Percentiles rank a stretch among this genome's conserved stretches.
Conservation (phyloP, 2,113 vertebrate species). For the Apus apus region DNA sequence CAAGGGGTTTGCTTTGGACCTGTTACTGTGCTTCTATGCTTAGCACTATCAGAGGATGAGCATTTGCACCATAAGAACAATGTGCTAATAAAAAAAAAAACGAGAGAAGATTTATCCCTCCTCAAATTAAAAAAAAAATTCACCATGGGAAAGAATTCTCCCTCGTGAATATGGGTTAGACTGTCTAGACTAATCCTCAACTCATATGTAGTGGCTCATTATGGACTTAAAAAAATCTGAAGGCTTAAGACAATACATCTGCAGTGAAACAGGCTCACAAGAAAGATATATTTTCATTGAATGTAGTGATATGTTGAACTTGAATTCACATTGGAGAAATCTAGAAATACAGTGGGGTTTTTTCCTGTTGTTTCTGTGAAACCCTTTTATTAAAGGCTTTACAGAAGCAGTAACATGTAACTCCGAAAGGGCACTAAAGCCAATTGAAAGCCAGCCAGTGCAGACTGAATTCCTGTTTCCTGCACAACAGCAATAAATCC, state of each 20-base stretch:
- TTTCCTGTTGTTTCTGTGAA: neutral
- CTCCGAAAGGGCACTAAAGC: neutral
- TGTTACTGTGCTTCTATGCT: neutral
- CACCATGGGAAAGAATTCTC: neutral
- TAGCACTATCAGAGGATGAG: neutral
- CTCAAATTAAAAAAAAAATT: neutral
- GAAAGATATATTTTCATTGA: neutral
- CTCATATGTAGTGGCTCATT: constrained; percentile 12
- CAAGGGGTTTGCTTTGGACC: neutral
- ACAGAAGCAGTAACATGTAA: neutral
- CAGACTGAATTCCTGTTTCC: neutral
- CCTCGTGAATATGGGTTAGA: neutral
- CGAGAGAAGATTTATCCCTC: neutral
- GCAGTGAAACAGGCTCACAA: neutral
- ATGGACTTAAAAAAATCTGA: constrained; percentile 23
- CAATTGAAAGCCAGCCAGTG: neutral
- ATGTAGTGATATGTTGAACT: neutral
- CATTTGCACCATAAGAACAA: neutral
- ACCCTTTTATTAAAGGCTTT: neutral
- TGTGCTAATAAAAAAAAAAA: neutral
- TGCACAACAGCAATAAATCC: constrained; percentile 14
- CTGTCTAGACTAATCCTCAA: constrained; percentile 38
- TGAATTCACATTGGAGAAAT: neutral
- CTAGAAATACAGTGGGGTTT: neutral
- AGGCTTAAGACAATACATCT: constrained; percentile 6